Evolutionary conservation across 2,113 vertebrate species (phyloP).

Genomic region (Indicator indicator): DNA sequence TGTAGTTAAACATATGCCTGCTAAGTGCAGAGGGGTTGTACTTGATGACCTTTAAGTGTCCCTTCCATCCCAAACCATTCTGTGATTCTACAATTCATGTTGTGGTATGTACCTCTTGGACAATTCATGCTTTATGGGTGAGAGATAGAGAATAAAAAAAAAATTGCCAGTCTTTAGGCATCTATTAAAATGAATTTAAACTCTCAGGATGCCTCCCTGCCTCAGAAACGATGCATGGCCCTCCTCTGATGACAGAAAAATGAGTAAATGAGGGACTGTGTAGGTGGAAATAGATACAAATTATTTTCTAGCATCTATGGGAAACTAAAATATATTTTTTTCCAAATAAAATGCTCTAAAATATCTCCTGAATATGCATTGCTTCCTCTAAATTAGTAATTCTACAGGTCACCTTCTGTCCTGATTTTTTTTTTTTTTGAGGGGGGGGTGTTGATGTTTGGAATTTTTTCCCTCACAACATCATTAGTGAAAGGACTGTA

Average conservation of each 20-base stretch:
- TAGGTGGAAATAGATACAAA: neutral
- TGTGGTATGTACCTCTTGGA: neutral
- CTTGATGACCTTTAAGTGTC: no score
- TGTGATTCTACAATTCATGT: neutral
- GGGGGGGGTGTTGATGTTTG: neutral
- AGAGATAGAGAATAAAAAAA: neutral
- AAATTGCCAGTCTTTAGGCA: neutral
- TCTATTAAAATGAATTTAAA: neutral
- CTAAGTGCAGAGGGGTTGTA: no score
- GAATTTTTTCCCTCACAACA: neutral
- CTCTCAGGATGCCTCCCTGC: neutral
- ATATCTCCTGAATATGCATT: neutral
- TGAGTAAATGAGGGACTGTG: neutral
- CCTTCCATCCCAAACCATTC: no score
- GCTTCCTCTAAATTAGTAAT: neutral
- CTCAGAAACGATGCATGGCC: neutral
- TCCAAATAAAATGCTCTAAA: neutral
- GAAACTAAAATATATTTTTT: neutral
- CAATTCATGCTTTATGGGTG: neutral
- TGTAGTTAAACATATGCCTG: no score
- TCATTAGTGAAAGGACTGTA: neutral
- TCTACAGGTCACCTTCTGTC: neutral
- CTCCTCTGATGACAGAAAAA: neutral
- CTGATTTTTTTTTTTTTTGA: neutral
- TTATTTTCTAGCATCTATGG: neutral